Evolutionary conservation across 1,140 invertebrate genomes (phyloP).

Genomic region (Heliconius eleuchia): DNA sequence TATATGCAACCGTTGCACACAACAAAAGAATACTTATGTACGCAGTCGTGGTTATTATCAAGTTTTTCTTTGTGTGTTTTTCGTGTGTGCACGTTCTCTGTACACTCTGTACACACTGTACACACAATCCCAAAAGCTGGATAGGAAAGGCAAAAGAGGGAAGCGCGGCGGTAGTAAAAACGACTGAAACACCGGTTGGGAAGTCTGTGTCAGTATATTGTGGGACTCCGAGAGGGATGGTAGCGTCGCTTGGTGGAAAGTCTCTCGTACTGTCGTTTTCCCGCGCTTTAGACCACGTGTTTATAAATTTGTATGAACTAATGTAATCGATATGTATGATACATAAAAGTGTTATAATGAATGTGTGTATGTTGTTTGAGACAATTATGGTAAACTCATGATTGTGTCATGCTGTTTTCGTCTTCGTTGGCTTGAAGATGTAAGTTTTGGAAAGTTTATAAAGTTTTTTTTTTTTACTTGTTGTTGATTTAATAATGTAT

Average conservation of each 20-base stretch:
- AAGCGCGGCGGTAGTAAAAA: constrained; percentile 67
- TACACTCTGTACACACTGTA: constrained; percentile 49
- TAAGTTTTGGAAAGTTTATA: constrained; percentile 48
- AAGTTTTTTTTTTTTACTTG: neutral
- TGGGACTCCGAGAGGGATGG: constrained; percentile 64
- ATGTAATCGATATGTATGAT: constrained; percentile 26
- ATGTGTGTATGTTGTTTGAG: constrained; percentile 45
- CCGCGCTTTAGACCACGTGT: constrained; percentile 66
- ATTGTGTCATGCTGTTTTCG: constrained; percentile 59
- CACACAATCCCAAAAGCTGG: constrained; percentile 70
- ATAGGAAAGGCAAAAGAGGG: constrained; percentile 67
- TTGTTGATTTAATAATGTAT: neutral
- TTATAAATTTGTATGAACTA: constrained; percentile 37
- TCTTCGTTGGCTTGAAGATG: constrained; percentile 61
- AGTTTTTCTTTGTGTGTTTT: constrained; percentile 62
- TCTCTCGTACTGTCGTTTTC: constrained; percentile 64
- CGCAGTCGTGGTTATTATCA: constrained; percentile 48
- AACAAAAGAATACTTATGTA: constrained; percentile 47
- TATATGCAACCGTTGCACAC: constrained; percentile 35
- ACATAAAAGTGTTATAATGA: constrained; percentile 43
- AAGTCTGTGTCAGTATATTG: constrained; percentile 64
- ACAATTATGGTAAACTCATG: constrained; percentile 61
- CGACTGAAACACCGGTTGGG: constrained; percentile 61
- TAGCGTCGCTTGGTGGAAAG: constrained; percentile 53
- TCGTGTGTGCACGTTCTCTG: constrained; percentile 61